Base-by-base conservation (phyloP, 2,113 vertebrate genomes). In the Maccullochella peelii region DNA sequence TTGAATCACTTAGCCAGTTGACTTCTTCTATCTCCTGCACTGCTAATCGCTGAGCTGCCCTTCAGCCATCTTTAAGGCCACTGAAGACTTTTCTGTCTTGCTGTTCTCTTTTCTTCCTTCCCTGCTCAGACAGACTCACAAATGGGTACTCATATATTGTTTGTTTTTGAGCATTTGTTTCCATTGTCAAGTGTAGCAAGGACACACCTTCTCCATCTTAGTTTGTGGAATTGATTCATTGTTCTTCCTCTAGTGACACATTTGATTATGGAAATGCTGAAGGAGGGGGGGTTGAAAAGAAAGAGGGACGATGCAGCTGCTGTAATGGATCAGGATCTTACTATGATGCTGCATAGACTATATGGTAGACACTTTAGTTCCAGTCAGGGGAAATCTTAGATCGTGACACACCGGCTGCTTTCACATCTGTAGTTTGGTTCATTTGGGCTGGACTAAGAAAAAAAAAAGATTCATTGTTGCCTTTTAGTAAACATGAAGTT, bases 1-100 rank as follows among this genome's bases (percentile, higher is more conserved):
- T 44, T 88, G 80, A 91, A 92, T 91, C 81, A 90, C 88, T 89
- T 77, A 86, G 73, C 44, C 85, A 42, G 73, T 83, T 80, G 73
- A 90, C 83, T 87, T 73, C n/a, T 57, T 62, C 73, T 86, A 85
- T 93, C 91, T 86, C 61, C 50, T 81, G 67, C 87, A 80, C 84
- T 4, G 40, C 75, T 80, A 40, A 21, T 63, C 80, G 76, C 49
- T 76, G 49, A 89, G 77, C 89, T 83, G 83, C 79, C 89, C 89
- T 86, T 88, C 82, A 87, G 80, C 71, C 73, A 81, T 86, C 70
- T 80, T 73, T 1, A 82, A 88, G 79, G 77, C 73, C 36, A 66
- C 54, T 72, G 65, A 87, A 84, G 49, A 62, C 82, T 83, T 77
- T 33, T 66, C 52, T 49, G 23, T 59, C 65, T 63, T 62, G 47